A percentile compares a stretch with the other conserved stretches of the same genome.
Conservation (phyloP, 2,113 vertebrate genomes). For the Aramus guarauna region DNA sequence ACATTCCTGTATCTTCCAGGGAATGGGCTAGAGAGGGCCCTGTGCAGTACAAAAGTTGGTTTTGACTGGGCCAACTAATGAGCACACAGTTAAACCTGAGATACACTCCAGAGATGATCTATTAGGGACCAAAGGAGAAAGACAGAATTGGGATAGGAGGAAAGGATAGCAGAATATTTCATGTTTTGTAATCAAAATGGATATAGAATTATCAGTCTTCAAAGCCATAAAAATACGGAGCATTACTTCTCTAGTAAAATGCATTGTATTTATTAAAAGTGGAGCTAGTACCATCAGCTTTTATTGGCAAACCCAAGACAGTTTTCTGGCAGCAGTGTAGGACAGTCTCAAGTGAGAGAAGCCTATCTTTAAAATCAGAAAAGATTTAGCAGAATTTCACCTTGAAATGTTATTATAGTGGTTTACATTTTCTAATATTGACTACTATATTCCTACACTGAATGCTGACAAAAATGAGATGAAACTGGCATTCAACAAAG, state of each 20-base stretch:
- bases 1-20: not conserved
- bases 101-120: not conserved
- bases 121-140: not conserved
- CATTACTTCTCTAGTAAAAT: not conserved
- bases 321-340: not conserved
- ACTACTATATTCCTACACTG: not conserved
- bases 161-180: not conserved
- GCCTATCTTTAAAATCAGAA: not conserved
- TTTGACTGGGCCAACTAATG: not conserved
- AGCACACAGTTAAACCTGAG: not conserved
- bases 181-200: not conserved
- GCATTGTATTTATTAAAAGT: not conserved
- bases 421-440: not conserved
- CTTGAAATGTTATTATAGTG: not conserved
- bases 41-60: not conserved
- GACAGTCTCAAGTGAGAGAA: not conserved
- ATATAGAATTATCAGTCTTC: conserved; percentile 39
- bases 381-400: not conserved
- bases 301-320: not conserved
- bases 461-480: not conserved
- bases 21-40: not conserved
- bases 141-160: not conserved
- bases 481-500: not conserved
- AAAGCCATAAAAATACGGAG: conserved; percentile 2
- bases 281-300: not conserved